A percentile compares a stretch with the other conserved stretches of the same genome.
Conservation (phyloP, 2,113 vertebrate species). For the Mastomys coucha region DNA sequence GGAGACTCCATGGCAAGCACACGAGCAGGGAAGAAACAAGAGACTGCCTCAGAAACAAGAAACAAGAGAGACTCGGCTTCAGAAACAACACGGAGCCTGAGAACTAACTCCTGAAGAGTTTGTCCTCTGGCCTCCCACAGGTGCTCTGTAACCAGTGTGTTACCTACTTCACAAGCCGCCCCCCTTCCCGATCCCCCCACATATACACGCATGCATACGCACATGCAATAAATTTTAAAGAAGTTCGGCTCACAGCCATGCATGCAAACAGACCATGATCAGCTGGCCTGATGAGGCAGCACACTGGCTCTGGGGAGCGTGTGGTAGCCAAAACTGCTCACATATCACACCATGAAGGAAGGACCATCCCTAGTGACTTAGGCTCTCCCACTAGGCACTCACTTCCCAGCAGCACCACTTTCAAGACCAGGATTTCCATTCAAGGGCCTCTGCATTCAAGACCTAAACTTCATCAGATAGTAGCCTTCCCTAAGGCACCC, state of each 20-base stretch:
- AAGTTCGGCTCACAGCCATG: background rate
- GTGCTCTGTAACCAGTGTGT: background rate
- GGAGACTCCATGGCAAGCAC: no score
- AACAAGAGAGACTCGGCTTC: background rate
- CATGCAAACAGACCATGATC: background rate
- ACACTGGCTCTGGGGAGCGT: background rate
- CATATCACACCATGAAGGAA: background rate
- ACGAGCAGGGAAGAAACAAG: background rate
- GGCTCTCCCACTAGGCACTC: background rate
- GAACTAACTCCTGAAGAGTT: background rate
- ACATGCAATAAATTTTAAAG: background rate
- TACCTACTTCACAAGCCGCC: background rate
- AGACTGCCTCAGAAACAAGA: background rate
- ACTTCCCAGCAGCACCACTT: background rate
- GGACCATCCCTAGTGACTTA: background rate
- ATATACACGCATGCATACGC: rapidly evolving
- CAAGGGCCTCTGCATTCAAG: background rate
- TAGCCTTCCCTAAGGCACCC: background rate
- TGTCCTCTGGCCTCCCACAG: background rate
- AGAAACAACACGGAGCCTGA: background rate
- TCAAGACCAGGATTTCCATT: no score
- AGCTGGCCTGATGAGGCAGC: background rate
- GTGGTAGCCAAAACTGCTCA: background rate
- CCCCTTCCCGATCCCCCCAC: no score
- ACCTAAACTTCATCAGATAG: background rate